phyloP scores from a whole-genome alignment of 2,113 vertebrate species.

The Gavia stellata region DNA sequence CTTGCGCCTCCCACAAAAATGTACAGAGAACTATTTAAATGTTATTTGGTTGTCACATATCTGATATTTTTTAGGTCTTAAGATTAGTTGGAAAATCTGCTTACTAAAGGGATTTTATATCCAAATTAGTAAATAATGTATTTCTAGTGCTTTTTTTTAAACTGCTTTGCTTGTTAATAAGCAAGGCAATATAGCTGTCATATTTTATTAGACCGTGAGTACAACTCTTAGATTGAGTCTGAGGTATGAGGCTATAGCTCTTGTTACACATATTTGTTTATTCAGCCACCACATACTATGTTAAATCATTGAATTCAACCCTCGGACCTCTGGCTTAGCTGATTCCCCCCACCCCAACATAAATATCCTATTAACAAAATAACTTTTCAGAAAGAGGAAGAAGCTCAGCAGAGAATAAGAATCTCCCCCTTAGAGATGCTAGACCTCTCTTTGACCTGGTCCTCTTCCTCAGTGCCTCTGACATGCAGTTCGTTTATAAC shows the following conservation, averaged over 20 bases:
- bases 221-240: neutral
- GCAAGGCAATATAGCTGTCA: neutral
- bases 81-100: neutral
- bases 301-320: neutral
- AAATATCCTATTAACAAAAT: neutral
- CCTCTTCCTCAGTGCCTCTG: neutral
- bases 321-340: neutral
- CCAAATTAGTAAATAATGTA: neutral
- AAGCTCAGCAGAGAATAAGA: neutral
- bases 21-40: neutral
- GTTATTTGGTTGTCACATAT: neutral
- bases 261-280: neutral
- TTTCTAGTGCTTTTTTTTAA: neutral
- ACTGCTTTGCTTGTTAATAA: neutral
- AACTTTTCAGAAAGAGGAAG: neutral
- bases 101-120: conserved; percentile 3
- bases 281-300: neutral
- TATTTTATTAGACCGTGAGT: neutral
- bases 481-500: neutral
- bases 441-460: neutral
- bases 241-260: neutral
- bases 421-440: neutral
- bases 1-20: neutral
- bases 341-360: neutral
- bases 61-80: neutral